Base-by-base conservation (phyloP, 2,797 vertebrate species). In the Poeciliopsis presidionis region DNA sequence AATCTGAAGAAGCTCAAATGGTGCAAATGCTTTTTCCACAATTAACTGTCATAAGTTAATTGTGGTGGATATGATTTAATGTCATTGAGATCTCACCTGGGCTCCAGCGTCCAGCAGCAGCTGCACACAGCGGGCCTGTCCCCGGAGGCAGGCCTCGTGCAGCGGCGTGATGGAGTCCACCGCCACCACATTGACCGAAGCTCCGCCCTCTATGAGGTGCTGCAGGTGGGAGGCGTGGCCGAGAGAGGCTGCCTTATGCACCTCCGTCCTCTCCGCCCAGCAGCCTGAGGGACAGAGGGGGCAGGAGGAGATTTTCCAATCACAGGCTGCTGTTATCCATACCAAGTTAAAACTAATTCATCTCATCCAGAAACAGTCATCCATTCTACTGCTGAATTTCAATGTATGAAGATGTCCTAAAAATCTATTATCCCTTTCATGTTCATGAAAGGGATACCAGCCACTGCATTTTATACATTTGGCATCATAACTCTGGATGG, bases 131-230 rank as follows among this genome's bases (percentile, higher is more conserved):
- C 94, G 95, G 0, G 93, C 82, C 89, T 97, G 97, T 0, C 98
- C 97, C 0, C 92, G 79, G 25, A 97, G 80, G 69, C 97, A 97
- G 7, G 98, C 98, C 74, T 97, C 97, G 0, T 99, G 98, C 81
- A 99, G 87, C 0, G 98, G 96, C 0, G 98, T 99, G 94, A 99
- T 97, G 63, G 97, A 98, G 92, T 99, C 98, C 47, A 97, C 97
- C 0, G 97, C 97, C 89, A 99, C 96, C 0, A 97, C 76, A 51
- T 98, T 99, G 82, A 99, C 98, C 0, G 97, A 98, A 4, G 97
- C 96, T 0, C 98, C 98, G 0, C 85, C 94, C 76, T 92, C 92
- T 9, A 99, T 99, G 69, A 99, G 95, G 57, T 82, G 90, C 88
- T 94, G 94, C 77, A 99, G 94, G 51, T 93, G 92, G 5, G 87